Evolutionary conservation across 2,888 invertebrate genomes (phyloP).

Genomic region (Drosophila meridionalis): DNA sequence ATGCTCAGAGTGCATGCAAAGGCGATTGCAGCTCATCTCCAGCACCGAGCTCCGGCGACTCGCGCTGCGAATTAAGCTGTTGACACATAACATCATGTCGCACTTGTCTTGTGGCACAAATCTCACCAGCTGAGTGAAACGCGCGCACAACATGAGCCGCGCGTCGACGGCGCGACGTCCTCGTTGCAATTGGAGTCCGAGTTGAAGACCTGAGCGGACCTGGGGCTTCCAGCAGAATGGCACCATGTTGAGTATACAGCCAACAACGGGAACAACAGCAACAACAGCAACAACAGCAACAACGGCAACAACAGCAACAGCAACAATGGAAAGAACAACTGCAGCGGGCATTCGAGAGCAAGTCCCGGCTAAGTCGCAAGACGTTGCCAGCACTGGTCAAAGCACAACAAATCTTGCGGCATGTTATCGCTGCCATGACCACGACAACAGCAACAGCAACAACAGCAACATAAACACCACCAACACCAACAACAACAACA

Average conservation of each 20-base stretch:
- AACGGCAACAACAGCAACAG: constrained; percentile 33
- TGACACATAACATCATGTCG: constrained; percentile 85
- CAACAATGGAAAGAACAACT: constrained; percentile 42
- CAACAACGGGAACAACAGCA: constrained; percentile 62
- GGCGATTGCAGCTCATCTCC: constrained; percentile 41
- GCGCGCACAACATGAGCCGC: constrained; percentile 75
- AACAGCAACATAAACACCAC: constrained; percentile 31
- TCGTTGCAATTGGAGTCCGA: constrained; percentile 18
- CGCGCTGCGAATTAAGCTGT: constrained; percentile 84
- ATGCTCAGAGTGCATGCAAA: constrained; percentile 46
- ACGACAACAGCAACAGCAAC: constrained; percentile 58
- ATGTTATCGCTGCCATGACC: constrained; percentile 70
- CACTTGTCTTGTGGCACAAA: constrained; percentile 82
- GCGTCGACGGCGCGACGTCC: constrained; percentile 17
- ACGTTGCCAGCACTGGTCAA: constrained; percentile 54
- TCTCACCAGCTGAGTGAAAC: constrained; percentile 80
- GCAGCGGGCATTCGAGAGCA: constrained; percentile 33
- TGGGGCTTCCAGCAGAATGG: constrained; percentile 58
- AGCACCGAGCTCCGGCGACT: constrained; percentile 47
- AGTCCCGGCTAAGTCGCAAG: constrained; percentile 17
- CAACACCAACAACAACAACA: constrained; percentile 16
- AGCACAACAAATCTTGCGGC: constrained; percentile 76
- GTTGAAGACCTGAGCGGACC: constrained; percentile 52
- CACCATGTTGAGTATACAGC: constrained; percentile 72
- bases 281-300: constrained; percentile 16